Percentiles rank a stretch among this genome's conserved stretches.
phyloP scores from a whole-genome alignment of 2,113 vertebrate species.

The Dendrocopos noguchii region DNA sequence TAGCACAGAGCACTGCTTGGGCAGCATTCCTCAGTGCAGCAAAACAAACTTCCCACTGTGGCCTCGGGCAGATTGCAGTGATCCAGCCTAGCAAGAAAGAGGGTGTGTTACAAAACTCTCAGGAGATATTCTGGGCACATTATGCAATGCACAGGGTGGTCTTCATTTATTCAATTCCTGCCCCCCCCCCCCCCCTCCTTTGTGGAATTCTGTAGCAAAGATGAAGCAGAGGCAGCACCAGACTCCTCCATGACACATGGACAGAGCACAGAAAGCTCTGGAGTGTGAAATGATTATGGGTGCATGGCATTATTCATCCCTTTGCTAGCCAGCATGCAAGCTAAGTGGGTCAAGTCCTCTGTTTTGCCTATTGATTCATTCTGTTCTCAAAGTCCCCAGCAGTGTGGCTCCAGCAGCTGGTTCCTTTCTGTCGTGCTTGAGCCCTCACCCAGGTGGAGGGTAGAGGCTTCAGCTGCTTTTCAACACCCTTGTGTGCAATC shows the following conservation, averaged over 20 bases:
- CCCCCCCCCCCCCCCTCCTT: neutral
- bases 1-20: neutral
- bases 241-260: neutral
- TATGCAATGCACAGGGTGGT: neutral
- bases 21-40: neutral
- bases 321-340: neutral
- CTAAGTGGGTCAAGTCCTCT: conserved; percentile 22
- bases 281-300: neutral
- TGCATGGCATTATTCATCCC: neutral
- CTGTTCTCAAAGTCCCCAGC: neutral
- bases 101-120: neutral
- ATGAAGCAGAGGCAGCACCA: neutral
- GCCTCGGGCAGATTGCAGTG: neutral
- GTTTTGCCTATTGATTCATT: conserved; percentile 25
- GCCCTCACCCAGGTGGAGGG: neutral
- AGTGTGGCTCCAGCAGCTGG: neutral
- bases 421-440: neutral
- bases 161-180: neutral
- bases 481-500: neutral
- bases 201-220: neutral
- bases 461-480: neutral
- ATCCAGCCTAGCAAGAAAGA: neutral
- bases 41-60: neutral
- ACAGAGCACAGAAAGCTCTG: neutral
- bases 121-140: neutral